Evolutionary conservation across 2,113 vertebrate genomes (phyloP).

Genomic region (Oryzias celebensis): DNA sequence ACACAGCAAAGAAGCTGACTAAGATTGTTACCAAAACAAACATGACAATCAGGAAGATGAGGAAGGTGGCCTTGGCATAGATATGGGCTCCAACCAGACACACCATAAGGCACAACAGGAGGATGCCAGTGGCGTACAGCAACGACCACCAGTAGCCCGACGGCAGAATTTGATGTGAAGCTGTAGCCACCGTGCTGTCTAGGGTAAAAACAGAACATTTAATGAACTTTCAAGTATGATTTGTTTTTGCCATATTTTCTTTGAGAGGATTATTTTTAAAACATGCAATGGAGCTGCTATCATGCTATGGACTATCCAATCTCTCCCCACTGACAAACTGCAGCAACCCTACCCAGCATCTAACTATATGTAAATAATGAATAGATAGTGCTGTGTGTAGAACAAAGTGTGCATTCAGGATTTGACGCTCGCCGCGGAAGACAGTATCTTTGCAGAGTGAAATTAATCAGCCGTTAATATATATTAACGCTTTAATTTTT

Average conservation of each 20-base stretch:
- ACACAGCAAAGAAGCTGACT: conserved; percentile 84
- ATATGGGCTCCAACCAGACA: conserved; percentile 88
- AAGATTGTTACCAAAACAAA: conserved; percentile 82
- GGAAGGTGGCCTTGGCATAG: conserved; percentile 89
- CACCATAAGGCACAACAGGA: conserved; percentile 84
- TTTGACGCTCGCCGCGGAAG: too few relatives aligned
- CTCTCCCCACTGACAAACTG: too few relatives aligned
- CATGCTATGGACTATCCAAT: too few relatives aligned
- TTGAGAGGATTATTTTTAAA: background rate
- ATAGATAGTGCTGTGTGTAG: too few relatives aligned
- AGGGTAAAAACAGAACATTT: background rate
- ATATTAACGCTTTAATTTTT: too few relatives aligned
- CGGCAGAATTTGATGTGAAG: conserved; percentile 73
- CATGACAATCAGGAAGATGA: conserved; percentile 89
- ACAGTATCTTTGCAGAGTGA: too few relatives aligned
- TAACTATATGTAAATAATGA: too few relatives aligned
- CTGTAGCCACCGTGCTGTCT: conserved; percentile 45
- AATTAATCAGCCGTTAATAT: too few relatives aligned
- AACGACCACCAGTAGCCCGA: conserved; percentile 88
- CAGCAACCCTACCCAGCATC: too few relatives aligned
- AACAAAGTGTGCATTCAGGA: too few relatives aligned
- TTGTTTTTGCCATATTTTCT: background rate
- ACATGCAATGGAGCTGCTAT: too few relatives aligned
- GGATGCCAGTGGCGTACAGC: conserved; percentile 80
- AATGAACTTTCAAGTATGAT: background rate